These are phyloP conservation scores for Crocidura indochinensis DNA, from an alignment of 2,797 vertebrate genomes.

Conservation along the genomic window DNA sequence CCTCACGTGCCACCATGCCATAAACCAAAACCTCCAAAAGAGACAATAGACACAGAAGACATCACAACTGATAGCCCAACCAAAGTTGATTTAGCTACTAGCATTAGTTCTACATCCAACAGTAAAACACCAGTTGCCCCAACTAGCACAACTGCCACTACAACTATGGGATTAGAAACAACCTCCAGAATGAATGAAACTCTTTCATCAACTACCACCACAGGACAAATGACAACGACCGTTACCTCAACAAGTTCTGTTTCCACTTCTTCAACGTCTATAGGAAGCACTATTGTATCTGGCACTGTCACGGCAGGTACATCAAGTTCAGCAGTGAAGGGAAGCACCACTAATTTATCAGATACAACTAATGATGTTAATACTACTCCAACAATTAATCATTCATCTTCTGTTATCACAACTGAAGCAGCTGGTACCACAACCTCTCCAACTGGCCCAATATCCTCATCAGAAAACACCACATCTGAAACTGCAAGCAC, in stretches of 20 bases:
- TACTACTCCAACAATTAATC: background rate
- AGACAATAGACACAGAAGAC: background rate
- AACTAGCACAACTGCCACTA: background rate
- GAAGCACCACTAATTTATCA: background rate
- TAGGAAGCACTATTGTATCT: background rate
- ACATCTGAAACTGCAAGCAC: background rate
- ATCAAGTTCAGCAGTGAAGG: background rate
- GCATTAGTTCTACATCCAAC: background rate
- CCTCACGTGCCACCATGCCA: background rate
- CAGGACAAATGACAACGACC: background rate
- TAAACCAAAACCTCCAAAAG: constrained; percentile 37
- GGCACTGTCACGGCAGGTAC: background rate
- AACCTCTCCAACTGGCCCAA: background rate
- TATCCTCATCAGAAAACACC: background rate
- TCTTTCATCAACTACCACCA: background rate
- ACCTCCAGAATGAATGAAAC: background rate
- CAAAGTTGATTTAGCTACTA: background rate
- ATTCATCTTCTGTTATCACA: background rate
- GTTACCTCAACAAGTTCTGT: background rate
- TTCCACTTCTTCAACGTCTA: background rate
- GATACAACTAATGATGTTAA: background rate
- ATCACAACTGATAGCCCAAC: background rate
- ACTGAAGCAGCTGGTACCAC: background rate
- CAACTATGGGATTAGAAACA: background rate
- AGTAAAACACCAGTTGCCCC: background rate